phyloP scores from a whole-genome alignment of 2,113 vertebrate species.

The Pitta sordida region DNA sequence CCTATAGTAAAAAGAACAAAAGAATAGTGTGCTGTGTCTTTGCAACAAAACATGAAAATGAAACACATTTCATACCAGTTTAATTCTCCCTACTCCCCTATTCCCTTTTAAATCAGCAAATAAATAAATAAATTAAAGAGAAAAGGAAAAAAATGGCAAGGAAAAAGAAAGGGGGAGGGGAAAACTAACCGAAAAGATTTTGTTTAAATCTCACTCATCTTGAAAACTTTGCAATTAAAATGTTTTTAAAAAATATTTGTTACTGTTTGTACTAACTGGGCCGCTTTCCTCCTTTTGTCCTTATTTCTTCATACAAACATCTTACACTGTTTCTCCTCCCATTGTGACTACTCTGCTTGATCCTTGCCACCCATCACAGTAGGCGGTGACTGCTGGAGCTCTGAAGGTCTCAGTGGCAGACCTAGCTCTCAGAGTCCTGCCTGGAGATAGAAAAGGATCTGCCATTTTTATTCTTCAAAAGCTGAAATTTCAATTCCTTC shows the following conservation, averaged over 20 bases:
- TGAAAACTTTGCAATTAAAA: neutral
- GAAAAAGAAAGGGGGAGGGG: neutral
- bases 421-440: neutral
- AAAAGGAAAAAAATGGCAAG: neutral
- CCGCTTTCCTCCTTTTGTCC: neutral
- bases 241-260: neutral
- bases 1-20: neutral
- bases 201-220: neutral
- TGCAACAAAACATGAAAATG: neutral
- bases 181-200: neutral
- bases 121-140: neutral
- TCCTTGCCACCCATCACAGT: fast-evolving
- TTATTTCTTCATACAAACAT: neutral
- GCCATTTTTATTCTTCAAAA: neutral
- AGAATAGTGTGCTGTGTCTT: neutral
- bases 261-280: neutral
- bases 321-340: neutral
- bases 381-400: neutral
- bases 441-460: neutral
- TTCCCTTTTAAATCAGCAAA: neutral
- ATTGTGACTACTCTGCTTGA: neutral
- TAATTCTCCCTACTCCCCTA: neutral
- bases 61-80: neutral
- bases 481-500: neutral
- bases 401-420: neutral